These are phyloP conservation scores for Aradus depressus DNA, from an alignment of 2,888 invertebrate species.

Conservation along the genomic window DNA sequence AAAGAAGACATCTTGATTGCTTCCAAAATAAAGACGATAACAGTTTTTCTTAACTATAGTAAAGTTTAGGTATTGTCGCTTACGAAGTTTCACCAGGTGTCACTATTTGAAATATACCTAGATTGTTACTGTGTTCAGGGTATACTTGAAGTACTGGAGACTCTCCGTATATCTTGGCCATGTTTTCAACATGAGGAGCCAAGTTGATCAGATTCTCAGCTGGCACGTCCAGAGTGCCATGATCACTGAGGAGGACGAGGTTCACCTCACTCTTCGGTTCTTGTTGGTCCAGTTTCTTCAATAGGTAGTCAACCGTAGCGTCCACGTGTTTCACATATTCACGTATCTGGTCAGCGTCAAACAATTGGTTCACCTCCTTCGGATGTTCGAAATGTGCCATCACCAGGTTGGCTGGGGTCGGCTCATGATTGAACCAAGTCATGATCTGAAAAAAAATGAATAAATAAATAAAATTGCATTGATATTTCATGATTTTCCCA, in stretches of 20 bases:
- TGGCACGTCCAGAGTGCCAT: constrained; percentile 52
- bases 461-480: too few relatives aligned
- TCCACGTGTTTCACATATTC: constrained; percentile 41
- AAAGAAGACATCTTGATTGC: too few relatives aligned
- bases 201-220: constrained; percentile 46
- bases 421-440: constrained; percentile 47
- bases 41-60: too few relatives aligned
- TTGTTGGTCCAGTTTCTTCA: constrained; percentile 42
- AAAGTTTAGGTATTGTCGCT: too few relatives aligned
- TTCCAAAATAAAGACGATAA: too few relatives aligned
- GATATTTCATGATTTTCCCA: too few relatives aligned
- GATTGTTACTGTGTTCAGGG: constrained; percentile 45
- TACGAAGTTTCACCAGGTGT: too few relatives aligned
- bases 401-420: constrained; percentile 53
- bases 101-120: too few relatives aligned
- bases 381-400: constrained; percentile 60
- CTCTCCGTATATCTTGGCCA: constrained; percentile 42
- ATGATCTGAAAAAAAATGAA: too few relatives aligned
- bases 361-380: constrained; percentile 49
- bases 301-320: constrained; percentile 45
- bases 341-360: constrained; percentile 38
- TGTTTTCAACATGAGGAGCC: constrained; percentile 41
- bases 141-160: constrained; percentile 49
- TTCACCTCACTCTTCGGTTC: constrained; percentile 44
- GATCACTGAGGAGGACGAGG: constrained; percentile 59